Percentiles rank a stretch among this genome's conserved stretches.
These are phyloP conservation scores for Gymnosoma rotundatum DNA, from an alignment of 2,888 invertebrate genomes.

Conservation along the genomic window DNA sequence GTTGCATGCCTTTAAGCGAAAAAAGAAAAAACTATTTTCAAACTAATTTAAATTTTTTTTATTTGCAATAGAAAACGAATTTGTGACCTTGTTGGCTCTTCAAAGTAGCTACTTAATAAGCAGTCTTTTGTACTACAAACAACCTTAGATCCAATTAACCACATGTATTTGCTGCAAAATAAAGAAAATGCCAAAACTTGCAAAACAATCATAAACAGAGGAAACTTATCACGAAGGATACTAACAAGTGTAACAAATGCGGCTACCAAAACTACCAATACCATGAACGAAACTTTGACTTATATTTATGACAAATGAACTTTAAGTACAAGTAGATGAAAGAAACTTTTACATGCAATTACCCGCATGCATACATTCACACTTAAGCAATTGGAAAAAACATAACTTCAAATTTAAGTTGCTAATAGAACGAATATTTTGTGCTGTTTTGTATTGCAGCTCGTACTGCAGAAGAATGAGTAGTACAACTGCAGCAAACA, in stretches of 20 bases:
- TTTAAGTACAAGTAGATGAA: constrained; percentile 41
- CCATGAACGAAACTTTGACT: constrained; percentile 72
- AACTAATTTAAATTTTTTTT: too few relatives aligned
- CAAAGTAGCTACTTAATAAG: too few relatives aligned
- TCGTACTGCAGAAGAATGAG: constrained; percentile 11
- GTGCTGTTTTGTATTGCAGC: constrained; percentile 30
- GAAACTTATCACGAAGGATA: constrained; percentile 18
- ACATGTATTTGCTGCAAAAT: constrained; percentile 26
- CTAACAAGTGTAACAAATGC: constrained; percentile 40
- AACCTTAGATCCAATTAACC: neutral
- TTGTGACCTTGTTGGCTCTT: too few relatives aligned
- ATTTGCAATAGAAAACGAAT: too few relatives aligned
- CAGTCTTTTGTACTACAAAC: neutral
- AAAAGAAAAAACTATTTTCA: too few relatives aligned
- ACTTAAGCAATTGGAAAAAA: constrained; percentile 19
- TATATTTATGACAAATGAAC: constrained; percentile 68
- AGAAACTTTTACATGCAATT: constrained; percentile 53
- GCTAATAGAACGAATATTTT: constrained; percentile 19
- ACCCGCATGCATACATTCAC: constrained; percentile 31
- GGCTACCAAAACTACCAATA: constrained; percentile 34
- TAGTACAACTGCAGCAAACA: constrained; percentile 55
- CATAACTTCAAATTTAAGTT: constrained; percentile 21
- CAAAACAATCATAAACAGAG: constrained; percentile 62
- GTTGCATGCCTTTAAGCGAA: too few relatives aligned
- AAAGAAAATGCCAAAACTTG: constrained; percentile 36